These are phyloP conservation scores for Fregata magnificens DNA, from an alignment of 2,113 vertebrate genomes.

Conservation along the genomic window DNA sequence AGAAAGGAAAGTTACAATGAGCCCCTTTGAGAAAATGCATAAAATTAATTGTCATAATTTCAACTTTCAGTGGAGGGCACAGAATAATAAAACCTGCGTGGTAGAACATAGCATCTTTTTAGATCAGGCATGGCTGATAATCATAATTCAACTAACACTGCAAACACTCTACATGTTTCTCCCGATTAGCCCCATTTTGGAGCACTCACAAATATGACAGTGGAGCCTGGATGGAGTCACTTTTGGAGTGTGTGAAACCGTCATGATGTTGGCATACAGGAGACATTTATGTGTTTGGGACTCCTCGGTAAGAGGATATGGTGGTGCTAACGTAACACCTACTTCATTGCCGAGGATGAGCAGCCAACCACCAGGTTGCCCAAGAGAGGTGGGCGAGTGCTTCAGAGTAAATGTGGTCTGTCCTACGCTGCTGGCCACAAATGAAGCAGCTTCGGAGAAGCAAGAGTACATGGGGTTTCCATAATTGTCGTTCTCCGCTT, in stretches of 20 bases:
- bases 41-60: conserved; percentile 1
- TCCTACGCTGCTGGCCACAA: not conserved
- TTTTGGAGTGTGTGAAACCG: not conserved
- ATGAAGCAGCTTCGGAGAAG: not conserved
- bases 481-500: not conserved
- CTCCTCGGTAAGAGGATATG: not conserved
- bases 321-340: not conserved
- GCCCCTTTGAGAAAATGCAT: not conserved
- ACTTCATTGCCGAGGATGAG: not conserved
- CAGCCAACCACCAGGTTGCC: not conserved
- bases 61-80: not conserved
- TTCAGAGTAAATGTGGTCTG: not conserved
- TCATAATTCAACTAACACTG: not conserved
- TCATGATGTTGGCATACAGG: rapidly evolving
- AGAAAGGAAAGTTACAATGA: not conserved
- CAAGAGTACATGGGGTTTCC: not conserved
- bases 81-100: not conserved
- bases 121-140: not conserved
- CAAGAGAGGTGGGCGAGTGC: not conserved
- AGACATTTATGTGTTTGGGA: not conserved
- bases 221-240: not conserved
- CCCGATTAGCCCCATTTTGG: not conserved
- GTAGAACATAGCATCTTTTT: not conserved
- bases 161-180: not conserved
- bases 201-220: not conserved